Conservation (phyloP, 2,113 vertebrate genomes). For the Cepphus grylle region DNA sequence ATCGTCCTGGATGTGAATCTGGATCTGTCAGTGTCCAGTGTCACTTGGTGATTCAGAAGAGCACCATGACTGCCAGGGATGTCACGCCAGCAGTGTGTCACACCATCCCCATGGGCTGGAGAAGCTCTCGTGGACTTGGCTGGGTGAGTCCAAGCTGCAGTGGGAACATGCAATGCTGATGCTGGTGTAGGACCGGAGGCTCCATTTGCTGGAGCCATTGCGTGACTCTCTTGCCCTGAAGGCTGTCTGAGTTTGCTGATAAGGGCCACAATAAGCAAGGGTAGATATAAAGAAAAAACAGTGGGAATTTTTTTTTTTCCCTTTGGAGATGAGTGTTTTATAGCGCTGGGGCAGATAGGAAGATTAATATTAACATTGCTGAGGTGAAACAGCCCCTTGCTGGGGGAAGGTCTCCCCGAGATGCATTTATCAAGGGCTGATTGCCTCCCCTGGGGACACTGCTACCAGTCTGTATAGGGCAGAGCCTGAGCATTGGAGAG, state of each 20-base stretch:
- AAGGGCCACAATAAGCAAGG: background rate
- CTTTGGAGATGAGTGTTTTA: background rate
- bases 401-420: background rate
- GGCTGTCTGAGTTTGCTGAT: background rate
- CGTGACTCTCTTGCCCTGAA: background rate
- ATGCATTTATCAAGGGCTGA: background rate
- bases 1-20: background rate
- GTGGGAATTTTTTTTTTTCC: background rate
- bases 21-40: background rate
- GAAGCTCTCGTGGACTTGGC: background rate
- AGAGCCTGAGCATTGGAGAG: background rate
- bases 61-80: accelerated
- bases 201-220: background rate
- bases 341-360: background rate
- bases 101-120: accelerated
- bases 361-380: background rate
- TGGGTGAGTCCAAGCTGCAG: background rate
- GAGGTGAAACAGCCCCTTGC: background rate
- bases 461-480: background rate
- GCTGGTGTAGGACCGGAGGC: background rate
- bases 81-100: accelerated
- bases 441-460: background rate
- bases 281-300: background rate
- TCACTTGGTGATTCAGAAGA: background rate
- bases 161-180: accelerated